Evolutionary conservation across 1,140 invertebrate genomes (phyloP).

Genomic region (Zaprionus inermis): DNA sequence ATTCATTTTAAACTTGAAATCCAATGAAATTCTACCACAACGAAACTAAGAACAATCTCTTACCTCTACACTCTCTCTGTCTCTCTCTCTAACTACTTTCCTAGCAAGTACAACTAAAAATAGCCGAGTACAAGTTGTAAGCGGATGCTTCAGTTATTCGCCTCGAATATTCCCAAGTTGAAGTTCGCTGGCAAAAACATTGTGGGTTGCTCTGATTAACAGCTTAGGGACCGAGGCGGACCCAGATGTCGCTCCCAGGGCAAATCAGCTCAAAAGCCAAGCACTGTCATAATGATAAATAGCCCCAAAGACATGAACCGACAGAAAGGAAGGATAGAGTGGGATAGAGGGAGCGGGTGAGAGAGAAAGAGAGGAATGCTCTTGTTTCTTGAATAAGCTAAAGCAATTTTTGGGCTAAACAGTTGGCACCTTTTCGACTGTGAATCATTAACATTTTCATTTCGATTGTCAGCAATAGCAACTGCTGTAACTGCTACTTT

Average conservation of each 20-base stretch:
- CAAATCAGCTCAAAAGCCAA: slow-evolving; percentile 63
- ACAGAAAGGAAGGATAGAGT: not conserved
- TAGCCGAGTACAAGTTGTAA: not conserved
- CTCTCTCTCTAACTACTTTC: not conserved
- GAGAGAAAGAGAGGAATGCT: not conserved
- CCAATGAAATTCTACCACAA: not conserved
- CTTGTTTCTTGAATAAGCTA: not conserved
- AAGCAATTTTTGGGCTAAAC: slow-evolving; percentile 50
- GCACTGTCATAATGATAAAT: slow-evolving; percentile 78
- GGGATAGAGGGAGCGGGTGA: not conserved
- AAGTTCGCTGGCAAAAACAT: slow-evolving; percentile 20
- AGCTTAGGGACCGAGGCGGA: slow-evolving; percentile 46
- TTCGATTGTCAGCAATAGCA: slow-evolving; percentile 38
- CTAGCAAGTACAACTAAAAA: slow-evolving; percentile 8
- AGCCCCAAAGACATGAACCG: slow-evolving; percentile 28
- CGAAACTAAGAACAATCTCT: not conserved
- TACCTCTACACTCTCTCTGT: not conserved
- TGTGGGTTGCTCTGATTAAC: slow-evolving; percentile 65
- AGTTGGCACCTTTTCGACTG: slow-evolving; percentile 67
- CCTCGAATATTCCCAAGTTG: slow-evolving; percentile 37
- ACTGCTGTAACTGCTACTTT: slow-evolving; percentile 11
- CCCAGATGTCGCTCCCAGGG: slow-evolving; percentile 52
- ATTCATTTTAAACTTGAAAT: not conserved
- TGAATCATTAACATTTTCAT: slow-evolving; percentile 77
- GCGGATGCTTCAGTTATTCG: slow-evolving; percentile 3